Evolutionary conservation across 1,140 invertebrate species (phyloP), one percentile per base, ranked within the genome.

Genomic region (Arctopsyche grandis): DNA sequence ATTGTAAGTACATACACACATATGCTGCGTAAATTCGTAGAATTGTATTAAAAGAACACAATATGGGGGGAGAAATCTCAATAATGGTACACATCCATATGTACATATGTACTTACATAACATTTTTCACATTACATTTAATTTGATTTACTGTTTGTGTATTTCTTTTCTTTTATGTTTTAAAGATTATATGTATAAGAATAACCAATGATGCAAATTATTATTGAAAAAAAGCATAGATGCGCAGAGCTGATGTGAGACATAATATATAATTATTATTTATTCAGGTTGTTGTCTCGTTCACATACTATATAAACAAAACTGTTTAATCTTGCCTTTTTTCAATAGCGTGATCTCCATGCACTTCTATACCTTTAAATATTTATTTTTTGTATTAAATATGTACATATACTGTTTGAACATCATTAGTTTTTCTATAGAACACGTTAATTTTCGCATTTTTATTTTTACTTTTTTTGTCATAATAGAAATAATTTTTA

Each of bases 231-330:
- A 69, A 73, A 71, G 22, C 46, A 58, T 24, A 71, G 69, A 78
- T 19, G 66, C 69, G 77, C 77, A 71, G 69, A 78, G 77, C 77
- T 60, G 52, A 78, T 71, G 46, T 63, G 43, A 71, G 69, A 78
- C 38, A 77, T n/a, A 14, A 60, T 19, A n/a, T 14, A 60, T 43
- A 1, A 66, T 22, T 77, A 66, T 69, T 77, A 60, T 75, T 26
- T 58, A 9, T 52, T 58, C 52, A 58, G n/a, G 16, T 75, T 75
- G 56, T 21, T 24, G 19, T 19, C 19, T 48, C 12, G 19, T 46
- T 74, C n/a, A n/a, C n/a, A n/a, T 74, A 46, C 48, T 22, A 26
- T 12, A 71, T 71, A 71, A 14, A n/a, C 22, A 16, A 69, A 22
- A 69, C 29, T 38, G n/a, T n/a, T 43, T 38, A 12, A 63, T 76